Conservation (phyloP, 2,797 vertebrate genomes). For the Myotis findleyi region DNA sequence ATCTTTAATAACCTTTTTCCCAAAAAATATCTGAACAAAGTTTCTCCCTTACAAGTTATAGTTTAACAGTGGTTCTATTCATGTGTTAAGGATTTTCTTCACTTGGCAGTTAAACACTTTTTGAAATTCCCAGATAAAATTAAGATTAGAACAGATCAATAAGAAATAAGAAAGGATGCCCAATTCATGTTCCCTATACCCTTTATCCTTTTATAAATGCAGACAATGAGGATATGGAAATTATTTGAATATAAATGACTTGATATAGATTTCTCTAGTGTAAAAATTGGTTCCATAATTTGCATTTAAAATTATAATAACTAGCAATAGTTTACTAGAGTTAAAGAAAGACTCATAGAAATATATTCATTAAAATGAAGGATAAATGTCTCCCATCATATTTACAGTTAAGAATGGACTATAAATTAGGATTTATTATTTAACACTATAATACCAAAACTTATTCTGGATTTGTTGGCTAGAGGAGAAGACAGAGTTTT, state of each 20-base stretch:
- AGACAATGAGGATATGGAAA: neutral
- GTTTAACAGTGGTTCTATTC: neutral
- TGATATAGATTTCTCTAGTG: neutral
- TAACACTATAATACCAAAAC: neutral
- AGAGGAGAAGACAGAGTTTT: neutral
- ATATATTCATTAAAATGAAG: constrained; percentile 29
- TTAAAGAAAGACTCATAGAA: neutral
- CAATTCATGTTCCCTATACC: neutral
- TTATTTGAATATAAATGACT: neutral
- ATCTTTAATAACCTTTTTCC: neutral
- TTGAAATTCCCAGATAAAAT: constrained; percentile 8
- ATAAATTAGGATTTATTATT: neutral
- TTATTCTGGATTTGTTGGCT: neutral
- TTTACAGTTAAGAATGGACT: neutral
- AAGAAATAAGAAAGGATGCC: neutral
- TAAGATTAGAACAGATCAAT: neutral
- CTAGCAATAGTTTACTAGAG: neutral
- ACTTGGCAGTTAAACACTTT: neutral
- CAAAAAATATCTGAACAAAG: neutral
- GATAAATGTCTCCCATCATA: neutral
- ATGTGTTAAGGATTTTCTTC: neutral
- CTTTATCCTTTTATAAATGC: neutral
- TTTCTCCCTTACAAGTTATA: neutral
- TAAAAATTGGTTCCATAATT: neutral
- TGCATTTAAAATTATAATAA: neutral